Evolutionary conservation across 2,113 vertebrate genomes (phyloP).

Genomic region (Burhinus bistriatus): DNA sequence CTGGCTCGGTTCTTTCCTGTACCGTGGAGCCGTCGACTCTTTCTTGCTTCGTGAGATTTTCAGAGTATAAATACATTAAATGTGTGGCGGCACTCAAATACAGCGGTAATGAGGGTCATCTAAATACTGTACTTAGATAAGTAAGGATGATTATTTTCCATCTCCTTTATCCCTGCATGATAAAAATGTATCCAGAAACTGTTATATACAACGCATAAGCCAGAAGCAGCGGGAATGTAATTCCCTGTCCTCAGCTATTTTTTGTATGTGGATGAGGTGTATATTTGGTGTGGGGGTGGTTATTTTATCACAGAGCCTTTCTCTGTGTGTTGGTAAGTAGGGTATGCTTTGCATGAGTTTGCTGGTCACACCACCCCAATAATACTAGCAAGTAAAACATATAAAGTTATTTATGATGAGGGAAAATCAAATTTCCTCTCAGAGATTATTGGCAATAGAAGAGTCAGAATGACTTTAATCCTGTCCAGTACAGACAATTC

Average conservation of each 20-base stretch:
- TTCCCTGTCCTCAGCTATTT: neutral
- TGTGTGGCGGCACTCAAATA: neutral
- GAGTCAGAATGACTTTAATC: conserved; percentile 33
- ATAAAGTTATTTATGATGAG: neutral
- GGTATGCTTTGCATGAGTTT: neutral
- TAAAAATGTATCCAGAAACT: neutral
- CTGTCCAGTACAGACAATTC: conserved; percentile 38
- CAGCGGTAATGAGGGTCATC: neutral
- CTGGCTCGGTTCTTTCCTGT: neutral
- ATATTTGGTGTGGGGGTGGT: neutral
- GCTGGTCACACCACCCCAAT: neutral
- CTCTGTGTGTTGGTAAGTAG: neutral
- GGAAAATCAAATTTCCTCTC: conserved; percentile 21
- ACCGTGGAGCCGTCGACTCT: neutral
- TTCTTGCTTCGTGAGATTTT: neutral
- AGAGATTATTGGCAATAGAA: neutral
- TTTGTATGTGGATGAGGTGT: neutral
- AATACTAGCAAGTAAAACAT: conserved; percentile 1
- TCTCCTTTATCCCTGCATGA: conserved; percentile 14
- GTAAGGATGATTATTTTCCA: conserved; percentile 33
- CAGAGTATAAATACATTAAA: neutral
- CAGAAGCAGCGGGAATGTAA: neutral
- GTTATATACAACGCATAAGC: neutral
- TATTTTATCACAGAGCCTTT: neutral
- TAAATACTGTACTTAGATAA: neutral